A percentile compares a stretch with the other conserved stretches of the same genome.
These are phyloP conservation scores for Chouioia cunea DNA, from an alignment of 2,888 invertebrate genomes.

Conservation along the genomic window DNA sequence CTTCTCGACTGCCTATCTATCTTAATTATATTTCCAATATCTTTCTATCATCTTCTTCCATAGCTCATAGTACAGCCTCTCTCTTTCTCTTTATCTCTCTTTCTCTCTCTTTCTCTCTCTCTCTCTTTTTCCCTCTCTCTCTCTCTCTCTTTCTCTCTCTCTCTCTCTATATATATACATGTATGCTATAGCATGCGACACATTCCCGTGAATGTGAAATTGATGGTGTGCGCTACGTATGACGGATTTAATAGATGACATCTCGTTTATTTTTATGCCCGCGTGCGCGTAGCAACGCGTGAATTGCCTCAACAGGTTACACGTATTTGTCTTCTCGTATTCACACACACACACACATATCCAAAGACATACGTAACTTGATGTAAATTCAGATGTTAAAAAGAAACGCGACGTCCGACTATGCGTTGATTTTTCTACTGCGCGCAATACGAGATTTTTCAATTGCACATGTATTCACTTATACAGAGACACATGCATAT, in stretches of 20 bases:
- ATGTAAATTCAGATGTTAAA: no score
- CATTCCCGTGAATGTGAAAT: conserved; percentile 43
- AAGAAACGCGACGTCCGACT: no score
- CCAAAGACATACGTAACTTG: not conserved
- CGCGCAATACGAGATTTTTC: no score
- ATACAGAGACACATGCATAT: no score
- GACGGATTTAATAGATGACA: conserved; percentile 39
- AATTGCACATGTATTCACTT: no score
- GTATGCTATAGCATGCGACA: conserved; percentile 45
- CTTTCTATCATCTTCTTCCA: conserved; percentile 29
- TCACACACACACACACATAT: conserved; percentile 33
- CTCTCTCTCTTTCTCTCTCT: conserved; percentile 39
- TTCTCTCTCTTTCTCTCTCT: conserved; percentile 37
- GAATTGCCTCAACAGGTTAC: conserved; percentile 43
- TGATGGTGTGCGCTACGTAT: conserved; percentile 40
- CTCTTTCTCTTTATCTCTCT: conserved; percentile 42
- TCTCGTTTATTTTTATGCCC: conserved; percentile 20
- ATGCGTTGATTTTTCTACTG: no score
- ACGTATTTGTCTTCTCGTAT: conserved; percentile 30
- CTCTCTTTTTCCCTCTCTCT: conserved; percentile 18
- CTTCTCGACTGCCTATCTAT: conserved; percentile 32
- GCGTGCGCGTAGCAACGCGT: conserved; percentile 9
- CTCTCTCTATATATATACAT: conserved; percentile 33
- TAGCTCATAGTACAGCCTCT: conserved; percentile 17
- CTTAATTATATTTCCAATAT: conserved; percentile 16